Percentiles rank a stretch among this genome's conserved stretches.
Conservation (phyloP, 2,797 vertebrate species). For the Champsocephalus esox region DNA sequence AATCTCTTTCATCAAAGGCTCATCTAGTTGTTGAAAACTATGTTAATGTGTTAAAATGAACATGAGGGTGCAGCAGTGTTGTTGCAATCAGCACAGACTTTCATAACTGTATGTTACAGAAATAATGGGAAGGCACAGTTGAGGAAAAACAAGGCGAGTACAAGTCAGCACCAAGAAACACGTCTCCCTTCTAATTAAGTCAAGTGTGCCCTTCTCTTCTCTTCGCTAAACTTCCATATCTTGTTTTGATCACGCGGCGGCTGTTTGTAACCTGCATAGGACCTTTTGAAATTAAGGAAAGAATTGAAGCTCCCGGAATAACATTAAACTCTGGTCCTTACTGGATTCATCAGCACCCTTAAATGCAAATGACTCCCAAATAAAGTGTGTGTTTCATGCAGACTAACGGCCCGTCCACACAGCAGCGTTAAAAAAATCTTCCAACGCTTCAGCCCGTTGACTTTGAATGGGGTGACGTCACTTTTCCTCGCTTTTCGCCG, state of each 20-base stretch:
- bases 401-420: neutral
- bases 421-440: no score
- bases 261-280: conserved; percentile 64
- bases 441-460: no score
- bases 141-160: conserved; percentile 66
- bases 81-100: conserved; percentile 72
- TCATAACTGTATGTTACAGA: conserved; percentile 66
- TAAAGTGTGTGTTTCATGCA: conserved; percentile 51
- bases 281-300: conserved; percentile 52
- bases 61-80: conserved; percentile 57
- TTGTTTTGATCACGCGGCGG: conserved; percentile 65
- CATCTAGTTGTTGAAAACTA: conserved; percentile 68
- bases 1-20: conserved; percentile 71
- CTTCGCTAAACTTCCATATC: conserved; percentile 75
- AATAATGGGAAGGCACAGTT: conserved; percentile 61
- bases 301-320: conserved; percentile 57
- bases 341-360: conserved; percentile 55
- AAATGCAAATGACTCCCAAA: conserved; percentile 64
- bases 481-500: no score
- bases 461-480: no score
- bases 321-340: conserved; percentile 66
- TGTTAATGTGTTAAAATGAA: conserved; percentile 73
- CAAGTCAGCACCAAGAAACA: conserved; percentile 62
- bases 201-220: conserved; percentile 74
- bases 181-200: conserved; percentile 79